Conservation (phyloP, 2,888 invertebrate genomes). For the Stratiomys singularior region DNA sequence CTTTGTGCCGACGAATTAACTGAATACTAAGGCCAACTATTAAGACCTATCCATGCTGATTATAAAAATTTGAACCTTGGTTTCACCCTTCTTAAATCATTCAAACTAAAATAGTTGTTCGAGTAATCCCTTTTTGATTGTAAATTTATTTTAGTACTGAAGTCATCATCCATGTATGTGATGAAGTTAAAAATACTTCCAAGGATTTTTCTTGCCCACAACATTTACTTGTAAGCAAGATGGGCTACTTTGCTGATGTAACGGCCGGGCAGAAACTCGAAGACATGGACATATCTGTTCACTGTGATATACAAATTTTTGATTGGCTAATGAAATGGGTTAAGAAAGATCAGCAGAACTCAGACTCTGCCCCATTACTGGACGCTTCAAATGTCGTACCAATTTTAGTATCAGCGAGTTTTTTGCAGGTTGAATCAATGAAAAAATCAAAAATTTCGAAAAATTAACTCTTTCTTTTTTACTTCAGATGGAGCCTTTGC, state of each 20-base stretch:
- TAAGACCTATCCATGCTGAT: no score
- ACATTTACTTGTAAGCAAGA: conserved; percentile 85
- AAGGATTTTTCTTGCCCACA: conserved; percentile 91
- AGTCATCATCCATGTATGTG: conserved; percentile 94
- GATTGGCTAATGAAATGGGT: conserved; percentile 98
- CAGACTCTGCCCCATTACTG: conserved; percentile 75
- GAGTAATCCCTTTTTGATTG: not conserved
- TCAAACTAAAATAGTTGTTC: no score
- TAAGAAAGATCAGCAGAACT: conserved; percentile 75
- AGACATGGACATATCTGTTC: conserved; percentile 96
- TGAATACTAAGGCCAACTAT: no score
- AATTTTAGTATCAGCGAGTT: conserved; percentile 92
- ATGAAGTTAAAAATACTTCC: conserved; percentile 89
- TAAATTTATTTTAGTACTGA: conserved; percentile 70
- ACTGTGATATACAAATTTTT: conserved; percentile 95
- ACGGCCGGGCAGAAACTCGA: conserved; percentile 83
- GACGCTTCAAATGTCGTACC: conserved; percentile 90
- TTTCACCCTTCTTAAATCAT: no score
- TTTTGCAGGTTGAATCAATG: conserved; percentile 76
- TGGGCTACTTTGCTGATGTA: conserved; percentile 95
- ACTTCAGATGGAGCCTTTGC: conserved; percentile 84
- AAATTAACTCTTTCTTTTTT: not conserved
- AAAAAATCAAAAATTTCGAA: no score
- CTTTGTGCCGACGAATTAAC: no score
- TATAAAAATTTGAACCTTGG: no score